These are phyloP conservation scores for Copidosoma aretas DNA, from an alignment of 2,888 invertebrate genomes.

Conservation along the genomic window DNA sequence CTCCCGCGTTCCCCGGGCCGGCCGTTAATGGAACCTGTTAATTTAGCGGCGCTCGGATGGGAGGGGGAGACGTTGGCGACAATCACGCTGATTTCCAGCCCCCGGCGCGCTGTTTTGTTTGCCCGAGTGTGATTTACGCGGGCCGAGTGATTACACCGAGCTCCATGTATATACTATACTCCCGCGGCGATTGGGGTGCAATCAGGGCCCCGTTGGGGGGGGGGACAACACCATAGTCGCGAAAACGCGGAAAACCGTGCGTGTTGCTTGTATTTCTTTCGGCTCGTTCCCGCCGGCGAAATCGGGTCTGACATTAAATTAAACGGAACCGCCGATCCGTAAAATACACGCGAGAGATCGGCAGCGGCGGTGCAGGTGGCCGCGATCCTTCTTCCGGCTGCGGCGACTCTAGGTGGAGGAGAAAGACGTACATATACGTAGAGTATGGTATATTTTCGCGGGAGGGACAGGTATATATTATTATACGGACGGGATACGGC, in stretches of 20 bases:
- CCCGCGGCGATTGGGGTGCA: slow-evolving; percentile 34
- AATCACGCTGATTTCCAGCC: slow-evolving; percentile 36
- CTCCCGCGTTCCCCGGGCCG: slow-evolving; percentile 24
- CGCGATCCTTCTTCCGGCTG: background rate
- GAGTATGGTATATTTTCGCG: background rate
- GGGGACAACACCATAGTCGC: too few relatives aligned
- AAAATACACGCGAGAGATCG: slow-evolving; percentile 36
- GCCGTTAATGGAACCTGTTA: slow-evolving; percentile 40
- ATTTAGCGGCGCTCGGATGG: slow-evolving; percentile 32
- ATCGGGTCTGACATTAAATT: slow-evolving; percentile 32
- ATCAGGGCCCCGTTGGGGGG: slow-evolving; percentile 17
- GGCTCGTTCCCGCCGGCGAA: too few relatives aligned
- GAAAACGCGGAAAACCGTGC: too few relatives aligned
- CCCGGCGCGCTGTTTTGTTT: slow-evolving; percentile 36
- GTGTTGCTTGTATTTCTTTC: too few relatives aligned
- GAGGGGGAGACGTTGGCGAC: slow-evolving; percentile 18
- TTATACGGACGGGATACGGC: slow-evolving; percentile 51
- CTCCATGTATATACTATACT: slow-evolving; percentile 7
- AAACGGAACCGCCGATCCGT: slow-evolving; percentile 36
- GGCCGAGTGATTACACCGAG: slow-evolving; percentile 41
- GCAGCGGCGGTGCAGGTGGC: slow-evolving; percentile 11
- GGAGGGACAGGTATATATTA: background rate
- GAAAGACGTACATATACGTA: too few relatives aligned
- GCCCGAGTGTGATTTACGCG: slow-evolving; percentile 30
- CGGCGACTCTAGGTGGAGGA: too few relatives aligned